Base-by-base conservation (phyloP, 2,113 vertebrate genomes). In the Myocastor coypus region DNA sequence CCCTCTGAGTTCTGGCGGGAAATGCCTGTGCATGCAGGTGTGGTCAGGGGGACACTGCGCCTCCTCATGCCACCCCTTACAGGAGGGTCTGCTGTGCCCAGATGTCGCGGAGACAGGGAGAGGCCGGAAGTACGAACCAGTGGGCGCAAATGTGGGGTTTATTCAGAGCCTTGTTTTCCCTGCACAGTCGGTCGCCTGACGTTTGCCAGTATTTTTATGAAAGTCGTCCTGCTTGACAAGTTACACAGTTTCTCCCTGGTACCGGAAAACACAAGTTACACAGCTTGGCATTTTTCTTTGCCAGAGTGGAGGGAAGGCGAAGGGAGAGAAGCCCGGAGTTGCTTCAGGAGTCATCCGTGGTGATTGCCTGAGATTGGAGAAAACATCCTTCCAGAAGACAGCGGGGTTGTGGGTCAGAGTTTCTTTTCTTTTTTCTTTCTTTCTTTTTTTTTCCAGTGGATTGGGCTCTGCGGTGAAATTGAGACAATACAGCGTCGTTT, bases 401-500 rank as follows among this genome's bases (percentile, higher is more conserved):
- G 24, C 28, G 66, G 42, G 66, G 37, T 30, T 50, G n/a, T 37
- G 16, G 30, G 37, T 77, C 30, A 24, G 77, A 81, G 19, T 85
- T 92, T 96, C 80, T 50, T 37, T 89, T 92, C 50, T 85, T 95
- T 94, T 87, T 50, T 37, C 87, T 92, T 55, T 85, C n/a, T 85
- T 92, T 96, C 80, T 50, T 37, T 89, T 92, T 55, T 85, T 95
- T 94, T 87, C 37, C 82, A 63, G 82, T 75, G 40, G 37, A 66
- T 46, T 66, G 61, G 59, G 85, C 81, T 97, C 75, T 87, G 85
- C 73, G 82, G 55, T 86, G 87, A 91, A 97, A 95, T 87, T 94
- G 83, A 69, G 92, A 34, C 91, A 92, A 63, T 86, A 37, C 64
- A 94, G 37, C 34, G 95, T 96, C 89, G 83, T 97, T 96, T 97